Conservation (phyloP, 2,797 vertebrate species). For the Jordanella pulchra region DNA sequence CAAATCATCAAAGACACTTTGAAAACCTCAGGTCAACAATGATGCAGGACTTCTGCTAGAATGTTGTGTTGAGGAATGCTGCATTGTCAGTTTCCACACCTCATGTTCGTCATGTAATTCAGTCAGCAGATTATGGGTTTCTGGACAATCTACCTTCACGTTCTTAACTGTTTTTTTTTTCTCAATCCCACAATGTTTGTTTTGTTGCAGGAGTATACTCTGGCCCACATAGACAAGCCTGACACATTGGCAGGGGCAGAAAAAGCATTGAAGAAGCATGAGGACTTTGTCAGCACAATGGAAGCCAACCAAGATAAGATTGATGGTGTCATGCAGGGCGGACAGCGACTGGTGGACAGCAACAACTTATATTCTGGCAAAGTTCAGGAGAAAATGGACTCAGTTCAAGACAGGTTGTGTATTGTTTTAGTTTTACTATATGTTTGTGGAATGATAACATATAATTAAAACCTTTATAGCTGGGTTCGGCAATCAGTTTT, state of each 20-base stretch:
- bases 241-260: conserved; percentile 88
- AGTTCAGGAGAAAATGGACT: conserved; percentile 86
- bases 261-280: conserved; percentile 88
- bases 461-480: neutral
- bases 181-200: neutral
- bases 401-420: conserved; percentile 86
- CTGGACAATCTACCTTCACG: neutral
- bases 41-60: conserved; percentile 30
- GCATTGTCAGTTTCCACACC: conserved; percentile 16
- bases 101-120: conserved; percentile 13
- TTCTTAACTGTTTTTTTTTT: neutral
- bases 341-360: conserved; percentile 84
- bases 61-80: conserved; percentile 44
- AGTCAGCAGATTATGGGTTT: conserved; percentile 5
- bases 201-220: conserved; percentile 87
- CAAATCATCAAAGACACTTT: neutral
- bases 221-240: conserved; percentile 88
- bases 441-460: neutral
- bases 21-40: conserved; percentile 25
- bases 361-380: conserved; percentile 88
- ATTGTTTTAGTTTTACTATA: conserved; percentile 2
- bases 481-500: neutral
- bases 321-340: conserved; percentile 76
- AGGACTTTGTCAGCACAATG: conserved; percentile 88
- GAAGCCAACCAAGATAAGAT: conserved; percentile 91